Conservation (phyloP, 2,797 vertebrate genomes). For the Karalla daura region DNA sequence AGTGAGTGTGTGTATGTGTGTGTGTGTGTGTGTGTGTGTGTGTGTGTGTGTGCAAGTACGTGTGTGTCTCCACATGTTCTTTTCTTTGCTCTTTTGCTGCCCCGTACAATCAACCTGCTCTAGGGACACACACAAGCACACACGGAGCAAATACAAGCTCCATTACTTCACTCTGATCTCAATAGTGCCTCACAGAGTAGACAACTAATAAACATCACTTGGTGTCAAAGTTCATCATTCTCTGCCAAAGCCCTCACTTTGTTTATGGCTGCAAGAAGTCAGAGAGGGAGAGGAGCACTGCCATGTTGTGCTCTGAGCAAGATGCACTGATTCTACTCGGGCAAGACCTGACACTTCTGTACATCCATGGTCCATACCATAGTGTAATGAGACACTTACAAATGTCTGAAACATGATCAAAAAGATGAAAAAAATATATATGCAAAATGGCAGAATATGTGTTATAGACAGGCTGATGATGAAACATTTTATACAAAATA, state of each 20-base stretch:
- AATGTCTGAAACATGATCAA: no score
- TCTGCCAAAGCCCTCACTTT: conserved; percentile 13
- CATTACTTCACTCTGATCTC: conserved; percentile 44
- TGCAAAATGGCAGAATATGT: no score
- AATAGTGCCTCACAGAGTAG: conserved; percentile 44
- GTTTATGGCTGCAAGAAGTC: conserved; percentile 10
- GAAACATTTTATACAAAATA: no score
- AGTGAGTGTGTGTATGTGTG: conserved; percentile 16
- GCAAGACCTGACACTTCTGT: no score
- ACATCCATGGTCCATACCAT: no score
- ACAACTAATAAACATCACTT: conserved; percentile 31
- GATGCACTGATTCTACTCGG: no score
- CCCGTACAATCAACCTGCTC: conserved; percentile 68
- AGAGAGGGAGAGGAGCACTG: neutral
- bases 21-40: conserved; percentile 13
- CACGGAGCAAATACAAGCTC: conserved; percentile 28
- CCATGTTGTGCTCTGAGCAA: no score
- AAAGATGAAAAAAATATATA: no score
- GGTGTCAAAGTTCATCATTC: conserved; percentile 40
- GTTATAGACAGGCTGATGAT: no score
- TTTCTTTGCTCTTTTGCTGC: conserved; percentile 47
- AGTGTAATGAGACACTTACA: no score
- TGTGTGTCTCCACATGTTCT: conserved; percentile 35
- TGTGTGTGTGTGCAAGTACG: conserved; percentile 21
- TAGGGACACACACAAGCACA: conserved; percentile 44